Conservation (phyloP, 2,888 invertebrate genomes). For the Chloroclysta siterata region DNA sequence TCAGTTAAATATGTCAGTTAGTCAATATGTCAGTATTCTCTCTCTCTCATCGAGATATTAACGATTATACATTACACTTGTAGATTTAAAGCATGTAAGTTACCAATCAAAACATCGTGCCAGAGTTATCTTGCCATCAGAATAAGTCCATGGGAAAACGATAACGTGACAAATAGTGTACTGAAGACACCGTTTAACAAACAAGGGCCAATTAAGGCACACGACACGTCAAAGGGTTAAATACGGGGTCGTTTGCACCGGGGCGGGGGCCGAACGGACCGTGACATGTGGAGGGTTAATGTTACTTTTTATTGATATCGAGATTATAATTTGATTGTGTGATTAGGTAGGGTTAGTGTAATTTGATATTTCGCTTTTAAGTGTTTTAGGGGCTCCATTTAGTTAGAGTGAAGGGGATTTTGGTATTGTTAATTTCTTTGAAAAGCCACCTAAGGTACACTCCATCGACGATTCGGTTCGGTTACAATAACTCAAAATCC, state of each 20-base stretch:
- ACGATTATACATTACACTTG: no score
- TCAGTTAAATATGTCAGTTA: no score
- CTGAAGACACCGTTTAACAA: conserved; percentile 72
- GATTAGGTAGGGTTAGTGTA: conserved; percentile 38
- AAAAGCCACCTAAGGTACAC: background rate
- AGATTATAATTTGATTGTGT: conserved; percentile 44
- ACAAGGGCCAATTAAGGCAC: conserved; percentile 71
- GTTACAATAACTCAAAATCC: background rate
- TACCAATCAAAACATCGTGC: no score
- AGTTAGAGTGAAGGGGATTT: background rate
- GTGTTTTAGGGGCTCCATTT: conserved; percentile 27
- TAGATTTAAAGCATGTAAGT: no score
- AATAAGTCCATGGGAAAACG: conserved; percentile 67
- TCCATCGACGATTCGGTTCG: background rate
- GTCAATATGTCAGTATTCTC: no score
- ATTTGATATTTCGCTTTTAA: conserved; percentile 30
- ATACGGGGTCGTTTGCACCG: conserved; percentile 54
- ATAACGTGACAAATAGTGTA: conserved; percentile 67
- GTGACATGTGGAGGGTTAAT: conserved; percentile 47
- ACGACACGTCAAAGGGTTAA: conserved; percentile 83
- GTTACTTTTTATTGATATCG: conserved; percentile 47
- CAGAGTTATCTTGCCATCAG: conserved; percentile 26
- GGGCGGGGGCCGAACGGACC: conserved; percentile 42
- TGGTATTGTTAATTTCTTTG: no score
- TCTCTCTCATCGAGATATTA: no score